phyloP scores from a whole-genome alignment of 2,888 invertebrate genomes.

The Calliopum simillimum region DNA sequence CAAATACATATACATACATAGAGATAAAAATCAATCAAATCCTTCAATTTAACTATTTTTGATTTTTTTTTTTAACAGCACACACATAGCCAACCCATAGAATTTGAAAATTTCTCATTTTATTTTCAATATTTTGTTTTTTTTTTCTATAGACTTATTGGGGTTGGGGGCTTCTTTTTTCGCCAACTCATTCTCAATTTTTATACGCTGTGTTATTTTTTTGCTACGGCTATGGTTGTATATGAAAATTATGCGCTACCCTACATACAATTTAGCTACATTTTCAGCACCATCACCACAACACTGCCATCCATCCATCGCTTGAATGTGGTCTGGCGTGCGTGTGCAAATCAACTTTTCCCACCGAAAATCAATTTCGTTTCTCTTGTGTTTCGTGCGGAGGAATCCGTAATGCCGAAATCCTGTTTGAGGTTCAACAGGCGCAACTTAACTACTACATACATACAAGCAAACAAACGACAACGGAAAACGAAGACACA shows the following conservation, averaged over 20 bases:
- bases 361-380: conserved; percentile 25
- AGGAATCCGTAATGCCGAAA: neutral
- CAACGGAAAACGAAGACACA: neutral
- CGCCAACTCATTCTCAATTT: too few species aligned
- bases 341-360: conserved; percentile 10
- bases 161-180: too few species aligned
- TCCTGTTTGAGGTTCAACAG: conserved; percentile 8
- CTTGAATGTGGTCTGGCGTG: neutral
- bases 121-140: neutral
- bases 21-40: conserved; percentile 28
- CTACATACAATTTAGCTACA: neutral
- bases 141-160: too few species aligned
- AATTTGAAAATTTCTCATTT: conserved; percentile 5
- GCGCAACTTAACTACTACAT: too few species aligned
- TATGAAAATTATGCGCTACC: neutral
- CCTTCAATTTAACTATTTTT: conserved; percentile 27
- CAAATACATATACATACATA: neutral
- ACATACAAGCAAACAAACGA: too few species aligned
- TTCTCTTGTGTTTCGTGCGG: conserved; percentile 8
- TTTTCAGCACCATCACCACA: neutral
- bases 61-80: neutral
- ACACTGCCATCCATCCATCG: neutral
- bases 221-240: neutral
- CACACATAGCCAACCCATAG: neutral
- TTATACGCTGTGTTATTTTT: neutral